Base-by-base conservation (phyloP, 2,113 vertebrate species). In the Raphicerus campestris region DNA sequence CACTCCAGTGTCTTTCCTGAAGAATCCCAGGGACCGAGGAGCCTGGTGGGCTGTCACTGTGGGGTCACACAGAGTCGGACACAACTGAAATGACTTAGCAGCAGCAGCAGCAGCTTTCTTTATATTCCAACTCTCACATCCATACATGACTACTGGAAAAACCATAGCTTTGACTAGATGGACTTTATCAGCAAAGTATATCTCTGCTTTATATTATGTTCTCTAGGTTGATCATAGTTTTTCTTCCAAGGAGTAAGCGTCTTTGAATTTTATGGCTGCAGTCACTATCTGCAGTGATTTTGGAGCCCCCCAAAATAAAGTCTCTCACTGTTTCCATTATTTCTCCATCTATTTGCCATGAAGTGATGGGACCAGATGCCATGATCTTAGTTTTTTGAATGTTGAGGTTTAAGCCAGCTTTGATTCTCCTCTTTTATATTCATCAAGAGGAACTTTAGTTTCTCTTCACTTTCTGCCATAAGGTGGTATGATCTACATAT, bases 11-110 rank as follows among this genome's bases (percentile, higher is more conserved):
- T 35, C 17, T 70, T 70, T 5, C n/a, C n/a, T 70, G n/a, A 2
- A 70, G 66, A 39, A 70, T 39, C n/a, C n/a, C 19, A 70, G 5
- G 19, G 66, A 22, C 0, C 0, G 9, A 0, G 19, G 66, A 70
- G 66, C 19, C 66, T 39, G 2, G 66, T 39, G 19, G n/a, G 19
- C 19, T 35, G n/a, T 19, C 66, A 2, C n/a, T 70, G 19, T 39
- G 66, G 10, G 19, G n/a, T 39, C 2, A 0, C 19, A 66, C 17
- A 39, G 63, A 70, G 66, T 35, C 5, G 0, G n/a, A 70, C 2
- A 70, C 2, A 0, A 70, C 5, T 70, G 9, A 70, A 70, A 10
- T 22, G n/a, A 70, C n/a, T 39, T 10, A 30, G n/a, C n/a, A 70
- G 66, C 66, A 35, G 9, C n/a, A 70, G 19, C 2, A 35, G n/a